Base-by-base conservation (phyloP, 2,797 vertebrate genomes). In the Anniella stebbinsi region DNA sequence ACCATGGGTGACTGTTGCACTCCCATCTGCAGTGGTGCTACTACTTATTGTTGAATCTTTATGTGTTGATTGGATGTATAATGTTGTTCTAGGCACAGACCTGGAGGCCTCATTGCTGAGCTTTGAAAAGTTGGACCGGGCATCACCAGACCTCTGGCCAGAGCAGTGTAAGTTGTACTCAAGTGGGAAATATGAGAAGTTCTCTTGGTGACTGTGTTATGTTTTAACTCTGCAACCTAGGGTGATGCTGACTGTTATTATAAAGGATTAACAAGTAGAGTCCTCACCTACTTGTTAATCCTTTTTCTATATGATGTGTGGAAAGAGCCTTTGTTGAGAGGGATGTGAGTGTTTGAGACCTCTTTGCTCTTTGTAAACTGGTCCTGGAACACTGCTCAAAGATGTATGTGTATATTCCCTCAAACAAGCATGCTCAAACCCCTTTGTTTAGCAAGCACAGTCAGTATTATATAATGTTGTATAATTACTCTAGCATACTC, bases 141-240 rank as follows among this genome's bases (percentile, higher is more conserved):
- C 99, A 2, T 99, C 99, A 11, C 99, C 99, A 88, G 99, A 99
- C 94, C 97, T 99, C 91, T 99, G 99, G 99, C 99, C 99, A 17
- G 99, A 99, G 94, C 98, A 99, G 88, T 93, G 99, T 99, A 97
- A 98, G 99, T 98, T 87, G 2, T 33, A 18, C 36, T 69, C 51
- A 18, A 84, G 69, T 78, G 28, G 21, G 12, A 54, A 83, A 21
- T 82, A 12, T 17, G 30, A 57, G 3, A 70, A 4, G 6, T 12
- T 9, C 3, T 60, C 21, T 75, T 33, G 33, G 75, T 41, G 15
- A 69, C 11, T 12, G 8, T 83, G 21, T 13, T 69, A n/a, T 57
- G 63, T 6, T 54, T 7, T 78, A 54, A 69, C 63, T 85, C 67
- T 90, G 70, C 23, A 54, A 23, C 60, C 57, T 41, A 75, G 41